These are phyloP conservation scores for Conops quadrifasciatus DNA, from an alignment of 2,888 invertebrate species.

Conservation along the genomic window DNA sequence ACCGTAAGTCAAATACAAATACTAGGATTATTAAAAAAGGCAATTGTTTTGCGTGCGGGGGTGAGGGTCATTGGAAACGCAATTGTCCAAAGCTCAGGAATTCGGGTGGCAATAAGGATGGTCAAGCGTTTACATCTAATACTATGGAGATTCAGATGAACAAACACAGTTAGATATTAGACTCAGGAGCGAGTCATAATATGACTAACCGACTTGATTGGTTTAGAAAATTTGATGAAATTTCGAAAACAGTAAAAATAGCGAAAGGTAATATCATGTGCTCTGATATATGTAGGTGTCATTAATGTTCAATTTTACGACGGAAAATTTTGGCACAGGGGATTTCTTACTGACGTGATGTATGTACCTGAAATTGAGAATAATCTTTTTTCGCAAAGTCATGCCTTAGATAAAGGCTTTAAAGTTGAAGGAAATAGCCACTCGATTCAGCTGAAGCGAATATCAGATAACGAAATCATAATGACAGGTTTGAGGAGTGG, in stretches of 20 bases:
- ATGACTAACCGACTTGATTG: slow-evolving; percentile 8
- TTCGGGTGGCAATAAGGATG: not conserved
- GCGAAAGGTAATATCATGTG: slow-evolving; percentile 4
- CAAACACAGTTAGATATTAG: not conserved
- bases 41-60: slow-evolving; percentile 43
- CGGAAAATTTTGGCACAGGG: not conserved
- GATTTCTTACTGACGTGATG: slow-evolving; percentile 5
- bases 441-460: not conserved
- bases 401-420: slow-evolving; percentile 2
- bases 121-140: not conserved
- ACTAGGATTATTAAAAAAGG: not conserved
- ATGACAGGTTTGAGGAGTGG: slow-evolving; percentile 10
- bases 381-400: slow-evolving; percentile 4
- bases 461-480: not conserved
- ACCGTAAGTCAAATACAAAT: not conserved
- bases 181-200: not conserved
- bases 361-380: slow-evolving; percentile 3
- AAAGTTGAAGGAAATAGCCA: slow-evolving; percentile 10
- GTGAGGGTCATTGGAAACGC: slow-evolving; percentile 43
- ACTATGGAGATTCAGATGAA: not conserved
- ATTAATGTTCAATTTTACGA: not conserved
- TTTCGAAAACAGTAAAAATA: not conserved
- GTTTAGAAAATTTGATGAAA: not conserved
- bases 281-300: not conserved
- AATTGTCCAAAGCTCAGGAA: slow-evolving; percentile 37